Conservation (phyloP, 2,888 invertebrate species). For the Acanthosepion lycidas region DNA sequence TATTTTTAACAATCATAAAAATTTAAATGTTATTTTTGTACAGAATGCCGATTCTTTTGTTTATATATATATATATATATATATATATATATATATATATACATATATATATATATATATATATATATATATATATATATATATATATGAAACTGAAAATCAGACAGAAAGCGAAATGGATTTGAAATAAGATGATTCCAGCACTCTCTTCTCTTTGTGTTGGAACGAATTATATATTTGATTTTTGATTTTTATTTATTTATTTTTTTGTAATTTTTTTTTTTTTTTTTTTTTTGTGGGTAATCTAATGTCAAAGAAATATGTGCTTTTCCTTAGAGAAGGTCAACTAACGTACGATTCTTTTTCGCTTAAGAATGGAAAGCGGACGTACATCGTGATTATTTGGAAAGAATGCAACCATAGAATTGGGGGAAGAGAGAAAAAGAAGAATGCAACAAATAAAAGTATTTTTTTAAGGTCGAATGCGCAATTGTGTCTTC, state of each 20-base stretch:
- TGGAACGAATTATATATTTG: too few species aligned
- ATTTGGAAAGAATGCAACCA: neutral
- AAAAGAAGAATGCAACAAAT: neutral
- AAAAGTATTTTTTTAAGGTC: constrained; percentile 1
- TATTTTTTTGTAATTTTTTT: neutral
- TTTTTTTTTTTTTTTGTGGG: neutral
- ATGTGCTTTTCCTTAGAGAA: neutral
- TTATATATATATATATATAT: too few species aligned
- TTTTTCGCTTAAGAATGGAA: neutral
- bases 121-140: neutral
- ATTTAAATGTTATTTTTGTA: too few species aligned
- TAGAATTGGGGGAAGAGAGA: neutral
- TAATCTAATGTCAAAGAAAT: constrained; percentile 33
- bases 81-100: too few species aligned
- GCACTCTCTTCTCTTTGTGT: too few species aligned
- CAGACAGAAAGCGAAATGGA: too few species aligned
- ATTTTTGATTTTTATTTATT: too few species aligned
- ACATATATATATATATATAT: neutral
- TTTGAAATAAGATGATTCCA: too few species aligned
- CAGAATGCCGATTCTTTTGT: too few species aligned
- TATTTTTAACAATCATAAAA: too few species aligned
- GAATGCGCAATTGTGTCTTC: neutral
- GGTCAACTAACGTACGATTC: constrained; percentile 33
- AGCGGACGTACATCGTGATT: constrained; percentile 9
- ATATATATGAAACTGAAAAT: too few species aligned